A percentile compares a stretch with the other conserved stretches of the same genome.
phyloP scores from a whole-genome alignment of 2,797 vertebrate species.

The Poeciliopsis infans region DNA sequence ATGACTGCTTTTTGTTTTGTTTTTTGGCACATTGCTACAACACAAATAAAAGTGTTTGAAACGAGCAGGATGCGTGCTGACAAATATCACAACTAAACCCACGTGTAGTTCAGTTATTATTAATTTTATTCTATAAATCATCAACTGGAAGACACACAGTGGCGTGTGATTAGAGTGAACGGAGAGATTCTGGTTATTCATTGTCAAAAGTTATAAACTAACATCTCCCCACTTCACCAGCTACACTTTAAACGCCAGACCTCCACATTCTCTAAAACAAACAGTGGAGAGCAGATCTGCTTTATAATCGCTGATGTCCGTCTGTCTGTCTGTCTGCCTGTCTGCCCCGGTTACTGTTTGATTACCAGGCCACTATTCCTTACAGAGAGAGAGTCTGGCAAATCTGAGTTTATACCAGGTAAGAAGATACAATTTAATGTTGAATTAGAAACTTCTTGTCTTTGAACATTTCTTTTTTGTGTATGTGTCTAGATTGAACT shows the following conservation, averaged over 20 bases:
- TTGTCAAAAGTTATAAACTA: conserved; percentile 92
- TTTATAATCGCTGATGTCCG: conserved; percentile 52
- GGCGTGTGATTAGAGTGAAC: conserved; percentile 90
- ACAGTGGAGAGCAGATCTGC: conserved; percentile 76
- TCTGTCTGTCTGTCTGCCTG: conserved; percentile 26
- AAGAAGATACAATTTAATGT: conserved; percentile 9
- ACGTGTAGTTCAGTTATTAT: conserved; percentile 93
- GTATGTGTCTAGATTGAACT: not conserved
- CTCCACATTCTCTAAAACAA: conserved; percentile 80
- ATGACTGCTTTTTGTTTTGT: too few relatives aligned
- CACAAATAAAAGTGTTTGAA: not conserved
- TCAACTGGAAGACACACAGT: conserved; percentile 98
- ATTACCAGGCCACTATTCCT: conserved; percentile 18
- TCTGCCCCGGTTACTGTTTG: conserved; percentile 46
- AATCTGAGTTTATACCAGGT: conserved; percentile 6
- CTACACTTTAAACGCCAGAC: conserved; percentile 68
- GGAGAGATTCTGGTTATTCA: conserved; percentile 91
- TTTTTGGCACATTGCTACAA: not conserved
- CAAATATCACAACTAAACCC: conserved; percentile 82
- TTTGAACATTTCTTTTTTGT: not conserved
- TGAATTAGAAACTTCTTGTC: not conserved
- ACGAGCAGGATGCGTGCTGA: conserved; percentile 4
- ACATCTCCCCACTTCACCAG: conserved; percentile 79
- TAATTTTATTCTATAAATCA: conserved; percentile 99
- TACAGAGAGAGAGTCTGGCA: not conserved